Conservation (phyloP, 2,113 vertebrate genomes). For the Origma solitaria region DNA sequence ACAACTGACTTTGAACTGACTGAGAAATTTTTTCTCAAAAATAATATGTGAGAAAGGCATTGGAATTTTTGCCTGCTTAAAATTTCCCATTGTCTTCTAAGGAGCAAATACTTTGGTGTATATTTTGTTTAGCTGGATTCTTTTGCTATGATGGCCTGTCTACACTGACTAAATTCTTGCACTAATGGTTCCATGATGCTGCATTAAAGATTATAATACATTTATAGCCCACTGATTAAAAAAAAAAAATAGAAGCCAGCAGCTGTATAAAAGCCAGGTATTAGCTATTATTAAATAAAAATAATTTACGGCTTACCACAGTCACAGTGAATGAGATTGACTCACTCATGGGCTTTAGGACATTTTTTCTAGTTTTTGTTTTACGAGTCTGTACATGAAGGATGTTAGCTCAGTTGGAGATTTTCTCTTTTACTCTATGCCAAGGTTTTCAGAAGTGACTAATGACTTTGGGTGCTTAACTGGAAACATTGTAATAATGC, state of each 20-base stretch:
- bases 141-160: constrained; percentile 55
- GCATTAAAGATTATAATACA: constrained; percentile 23
- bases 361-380: constrained; percentile 45
- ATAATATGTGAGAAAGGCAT: not conserved
- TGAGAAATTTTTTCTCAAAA: not conserved
- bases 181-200: constrained; percentile 14
- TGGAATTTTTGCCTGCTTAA: not conserved
- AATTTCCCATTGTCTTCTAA: constrained; percentile 50
- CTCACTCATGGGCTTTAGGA: constrained; percentile 14
- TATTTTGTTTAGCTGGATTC: constrained; percentile 51
- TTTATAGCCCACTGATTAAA: not conserved
- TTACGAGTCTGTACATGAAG: constrained; percentile 38
- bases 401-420: constrained; percentile 52
- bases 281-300: constrained; percentile 53
- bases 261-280: constrained; percentile 31
- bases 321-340: constrained; percentile 29
- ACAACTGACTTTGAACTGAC: not conserved
- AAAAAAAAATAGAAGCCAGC: not conserved
- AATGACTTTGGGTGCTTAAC: constrained; percentile 61
- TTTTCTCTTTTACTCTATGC: constrained; percentile 50
- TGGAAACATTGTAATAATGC: constrained; percentile 51
- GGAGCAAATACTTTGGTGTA: constrained; percentile 27
- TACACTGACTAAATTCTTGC: constrained; percentile 28
- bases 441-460: constrained; percentile 67
- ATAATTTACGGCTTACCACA: constrained; percentile 41